phyloP scores from a whole-genome alignment of 2,888 invertebrate species.

The Harpalus rubripes region DNA sequence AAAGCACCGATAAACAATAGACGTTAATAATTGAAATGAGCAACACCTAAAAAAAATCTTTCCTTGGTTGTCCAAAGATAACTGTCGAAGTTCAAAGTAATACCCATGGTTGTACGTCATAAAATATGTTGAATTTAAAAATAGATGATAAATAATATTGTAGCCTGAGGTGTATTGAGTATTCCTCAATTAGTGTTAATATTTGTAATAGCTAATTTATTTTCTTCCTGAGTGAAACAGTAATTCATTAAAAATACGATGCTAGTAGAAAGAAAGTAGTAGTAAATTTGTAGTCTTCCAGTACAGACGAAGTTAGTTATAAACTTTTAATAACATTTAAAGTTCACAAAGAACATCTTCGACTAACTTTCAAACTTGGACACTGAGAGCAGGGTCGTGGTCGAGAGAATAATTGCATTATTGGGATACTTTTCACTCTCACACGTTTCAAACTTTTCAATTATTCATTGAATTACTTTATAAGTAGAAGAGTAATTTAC shows the following conservation, averaged over 20 bases:
- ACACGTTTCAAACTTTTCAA: neutral
- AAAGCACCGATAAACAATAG: too few species aligned
- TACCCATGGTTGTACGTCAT: too few species aligned
- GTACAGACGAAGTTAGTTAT: neutral
- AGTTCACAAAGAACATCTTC: slow-evolving; percentile 23
- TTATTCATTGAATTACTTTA: neutral
- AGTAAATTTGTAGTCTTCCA: slow-evolving; percentile 1
- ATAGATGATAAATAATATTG: too few species aligned
- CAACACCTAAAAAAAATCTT: too few species aligned
- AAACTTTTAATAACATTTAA: slow-evolving; percentile 25
- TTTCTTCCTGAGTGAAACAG: neutral
- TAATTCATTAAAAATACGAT: neutral
- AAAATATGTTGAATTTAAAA: too few species aligned
- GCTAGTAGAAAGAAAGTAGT: neutral
- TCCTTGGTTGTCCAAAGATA: too few species aligned
- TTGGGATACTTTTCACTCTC: slow-evolving; percentile 5
- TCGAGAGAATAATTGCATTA: neutral
- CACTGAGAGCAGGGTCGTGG: slow-evolving; percentile 6
- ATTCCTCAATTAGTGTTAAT: neutral
- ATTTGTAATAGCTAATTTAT: neutral
- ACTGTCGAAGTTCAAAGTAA: too few species aligned
- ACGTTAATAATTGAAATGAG: too few species aligned
- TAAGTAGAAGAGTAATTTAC: neutral
- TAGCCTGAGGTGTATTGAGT: too few species aligned
- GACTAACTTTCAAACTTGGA: slow-evolving; percentile 25